Conservation (phyloP, 2,113 vertebrate species). For the Pleuronectes platessa region DNA sequence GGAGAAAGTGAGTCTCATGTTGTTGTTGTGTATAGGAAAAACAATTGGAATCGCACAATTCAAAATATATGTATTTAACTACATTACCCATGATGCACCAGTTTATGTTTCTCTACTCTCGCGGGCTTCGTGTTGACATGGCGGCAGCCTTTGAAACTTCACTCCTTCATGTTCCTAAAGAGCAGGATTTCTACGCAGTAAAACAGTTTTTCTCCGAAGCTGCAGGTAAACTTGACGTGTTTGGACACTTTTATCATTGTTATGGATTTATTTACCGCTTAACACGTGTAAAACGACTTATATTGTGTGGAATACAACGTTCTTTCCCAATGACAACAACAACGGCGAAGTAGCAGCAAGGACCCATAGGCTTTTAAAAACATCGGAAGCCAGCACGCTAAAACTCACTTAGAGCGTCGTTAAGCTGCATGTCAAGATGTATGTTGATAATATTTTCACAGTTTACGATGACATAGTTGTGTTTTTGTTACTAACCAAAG, state of each 20-base stretch:
- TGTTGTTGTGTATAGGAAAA: no score
- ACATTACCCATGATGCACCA: conserved; percentile 60
- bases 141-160: conserved; percentile 77
- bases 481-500: conserved; percentile 27
- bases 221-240: conserved; percentile 39
- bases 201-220: not conserved
- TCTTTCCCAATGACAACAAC: not conserved
- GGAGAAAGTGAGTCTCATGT: no score
- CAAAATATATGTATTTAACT: conserved; percentile 4
- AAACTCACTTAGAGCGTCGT: not conserved
- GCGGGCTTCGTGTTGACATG: conserved; percentile 83
- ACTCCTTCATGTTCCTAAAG: conserved; percentile 27
- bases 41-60: no score
- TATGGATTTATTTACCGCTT: not conserved
- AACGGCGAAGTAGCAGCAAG: not conserved
- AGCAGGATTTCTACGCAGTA: not conserved
- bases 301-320: not conserved
- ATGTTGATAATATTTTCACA: not conserved
- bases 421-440: not conserved
- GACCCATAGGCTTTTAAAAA: conserved; percentile 33
- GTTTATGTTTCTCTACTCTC: conserved; percentile 46
- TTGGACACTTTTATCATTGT: not conserved
- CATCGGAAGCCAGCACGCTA: not conserved
- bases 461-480: no score
- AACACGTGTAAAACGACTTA: not conserved